Base-by-base conservation (phyloP, 2,797 vertebrate species). In the Neosalanx taihuensis region DNA sequence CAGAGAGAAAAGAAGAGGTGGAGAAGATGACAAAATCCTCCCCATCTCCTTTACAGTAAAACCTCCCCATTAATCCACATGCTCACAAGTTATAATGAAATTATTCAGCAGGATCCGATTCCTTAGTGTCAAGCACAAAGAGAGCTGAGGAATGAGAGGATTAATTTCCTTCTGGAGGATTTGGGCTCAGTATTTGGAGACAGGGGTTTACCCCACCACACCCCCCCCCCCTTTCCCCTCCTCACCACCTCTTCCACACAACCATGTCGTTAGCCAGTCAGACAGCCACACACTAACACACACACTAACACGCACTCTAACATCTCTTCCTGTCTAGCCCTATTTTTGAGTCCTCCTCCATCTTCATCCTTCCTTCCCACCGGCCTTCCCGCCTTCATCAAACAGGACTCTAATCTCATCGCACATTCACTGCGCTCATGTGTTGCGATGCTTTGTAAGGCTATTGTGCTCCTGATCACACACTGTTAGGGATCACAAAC, bases 81-180 rank as follows among this genome's bases (percentile, higher is more conserved):
- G 80, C 83, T 87, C 84, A 83, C 77, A 76, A 85, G 80, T 86
- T 84, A 82, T 86, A 86, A 87, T 87, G 81, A 87, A 86, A 86
- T 87, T 85, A 86, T 85, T 87, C 83, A 85, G 74, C 74, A 71
- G 84, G 80, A 85, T 86, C 81, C 80, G 81, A 80, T 83, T 87
- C 83, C 81, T 87, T 82, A 81, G 84, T 80, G 53, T 67, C 66
- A 73, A 73, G 77, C 79, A 83, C 77, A 83, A 73, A 76, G 85
- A 81, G 74, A 56, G 78, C 83, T 79, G 77, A 76, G 79, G 82
- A 87, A 83, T 83, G 86, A 86, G 81, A 79, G 86, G 86, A 87
- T 87, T 87, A 83, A 83, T 87, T 84, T 86, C 84, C 79, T 67
- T 77, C 80, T 76, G 78, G 74, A 75, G 84, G 85, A 87, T 87